These are phyloP conservation scores for Acanthochromis polyacanthus DNA, from an alignment of 2,113 vertebrate genomes.

Conservation along the genomic window DNA sequence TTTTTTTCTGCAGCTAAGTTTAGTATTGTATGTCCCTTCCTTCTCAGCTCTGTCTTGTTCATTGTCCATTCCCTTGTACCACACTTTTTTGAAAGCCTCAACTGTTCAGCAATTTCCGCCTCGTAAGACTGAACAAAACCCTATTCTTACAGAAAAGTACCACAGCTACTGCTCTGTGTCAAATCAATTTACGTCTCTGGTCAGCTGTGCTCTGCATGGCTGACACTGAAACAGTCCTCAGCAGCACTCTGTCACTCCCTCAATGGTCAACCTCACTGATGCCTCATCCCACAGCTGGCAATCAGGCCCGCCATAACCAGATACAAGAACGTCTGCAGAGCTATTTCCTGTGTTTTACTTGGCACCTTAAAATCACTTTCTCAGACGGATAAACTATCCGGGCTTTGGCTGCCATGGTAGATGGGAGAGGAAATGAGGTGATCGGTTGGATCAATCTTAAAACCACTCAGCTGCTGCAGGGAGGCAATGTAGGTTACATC, in stretches of 20 bases:
- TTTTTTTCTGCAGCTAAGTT: slow-evolving; percentile 16
- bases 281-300: slow-evolving; percentile 47
- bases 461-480: slow-evolving; percentile 68
- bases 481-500: slow-evolving; percentile 58
- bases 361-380: slow-evolving; percentile 68
- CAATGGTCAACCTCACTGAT: slow-evolving; percentile 43
- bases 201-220: slow-evolving; percentile 38
- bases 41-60: slow-evolving; percentile 16
- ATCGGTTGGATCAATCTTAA: slow-evolving; percentile 74
- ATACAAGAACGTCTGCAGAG: slow-evolving; percentile 51
- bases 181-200: slow-evolving; percentile 58
- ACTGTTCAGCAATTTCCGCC: slow-evolving; percentile 40
- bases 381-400: slow-evolving; percentile 65
- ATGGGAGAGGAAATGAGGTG: slow-evolving; percentile 75
- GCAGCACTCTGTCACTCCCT: slow-evolving; percentile 54
- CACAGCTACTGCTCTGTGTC: slow-evolving; percentile 48
- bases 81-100: slow-evolving; percentile 27
- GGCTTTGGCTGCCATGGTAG: slow-evolving; percentile 53
- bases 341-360: slow-evolving; percentile 72
- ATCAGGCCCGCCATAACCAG: slow-evolving; percentile 55
- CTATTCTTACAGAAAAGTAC: slow-evolving; percentile 53
- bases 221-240: slow-evolving; percentile 50
- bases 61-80: slow-evolving; percentile 9
- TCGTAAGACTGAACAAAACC: slow-evolving; percentile 38
- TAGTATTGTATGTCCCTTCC: slow-evolving; percentile 30